Percentiles rank a stretch among this genome's conserved stretches.
Evolutionary conservation across 2,888 invertebrate genomes (phyloP).

Genomic region (Spisula subtruncata): DNA sequence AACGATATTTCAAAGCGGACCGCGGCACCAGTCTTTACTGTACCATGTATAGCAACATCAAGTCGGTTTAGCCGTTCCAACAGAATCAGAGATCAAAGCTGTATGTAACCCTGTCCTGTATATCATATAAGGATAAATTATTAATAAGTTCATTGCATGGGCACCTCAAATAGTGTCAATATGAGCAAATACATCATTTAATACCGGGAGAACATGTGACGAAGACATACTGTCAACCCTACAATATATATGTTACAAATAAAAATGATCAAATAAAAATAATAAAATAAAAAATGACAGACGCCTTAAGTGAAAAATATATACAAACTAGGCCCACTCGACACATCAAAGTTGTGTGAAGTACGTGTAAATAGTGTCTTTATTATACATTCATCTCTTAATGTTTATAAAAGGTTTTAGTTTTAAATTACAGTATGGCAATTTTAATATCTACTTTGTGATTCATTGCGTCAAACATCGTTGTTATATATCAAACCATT

Average conservation of each 20-base stretch:
- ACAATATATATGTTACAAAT: neutral
- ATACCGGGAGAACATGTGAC: neutral
- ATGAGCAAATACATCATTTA: neutral
- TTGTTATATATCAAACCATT: neutral
- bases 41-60: neutral
- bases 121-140: neutral
- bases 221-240: neutral
- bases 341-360: constrained; percentile 24
- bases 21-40: no score
- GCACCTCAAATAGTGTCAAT: neutral
- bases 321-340: constrained; percentile 1
- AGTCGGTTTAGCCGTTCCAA: neutral
- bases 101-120: neutral
- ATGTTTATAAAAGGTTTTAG: neutral
- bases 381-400: neutral
- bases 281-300: neutral
- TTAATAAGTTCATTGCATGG: neutral
- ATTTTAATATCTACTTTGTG: constrained; percentile 7
- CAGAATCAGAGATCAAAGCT: neutral
- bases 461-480: constrained; percentile 4
- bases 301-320: constrained; percentile 4
- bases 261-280: neutral
- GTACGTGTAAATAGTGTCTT: neutral
- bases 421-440: neutral
- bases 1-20: no score